Evolutionary conservation across 2,888 invertebrate genomes (phyloP), one percentile per base, ranked within the genome.

Genomic region (Lasioglossum oenotherae): DNA sequence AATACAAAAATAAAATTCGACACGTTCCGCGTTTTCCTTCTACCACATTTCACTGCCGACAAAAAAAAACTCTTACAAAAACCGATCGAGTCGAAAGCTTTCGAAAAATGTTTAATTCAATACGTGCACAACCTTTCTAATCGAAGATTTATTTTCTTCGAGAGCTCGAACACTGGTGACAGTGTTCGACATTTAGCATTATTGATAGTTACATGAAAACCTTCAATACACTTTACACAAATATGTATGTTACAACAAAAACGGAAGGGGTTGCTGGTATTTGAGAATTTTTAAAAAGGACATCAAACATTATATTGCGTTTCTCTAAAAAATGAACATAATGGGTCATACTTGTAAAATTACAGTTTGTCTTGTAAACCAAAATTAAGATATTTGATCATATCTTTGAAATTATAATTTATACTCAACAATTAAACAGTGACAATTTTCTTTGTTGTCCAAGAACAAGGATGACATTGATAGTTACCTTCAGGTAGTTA

Each of bases 1-100:
- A 8, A 31, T 19, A 31, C 6, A 85, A 85, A 85, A 85, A 85
- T 85, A 85, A 80, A 74, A 35, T 49, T 74, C 1, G 27, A 74
- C 27, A 16, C 14, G 69, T 46, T n/a, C n/a, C 19, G 16, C 49
- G 10, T 46, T 38, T 27, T 16, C 2, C 1, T 27, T 44, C 46
- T 35, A 73, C 67, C 79, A 53, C 44, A 16, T 31, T 35, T 27
- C 57, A 73, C 38, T 75, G 64, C 41, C 53, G 31, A 31, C 31
- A 31, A 35, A 71, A 71, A 41, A 41, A 41, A 71, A 23, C 3
- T 10, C 10, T 31, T 67, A 71, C 41, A 71, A 71, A 69, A 74
- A 74, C 64, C 12, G 8, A 67, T 35, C 44, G n/a, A 67, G 74
- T 38, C n/a, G 27, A 64, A 31, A 46, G 16, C 38, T 60, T 6